A percentile compares a stretch with the other conserved stretches of the same genome.
These are phyloP conservation scores for Halictus quadricinctus DNA, from an alignment of 2,888 invertebrate genomes.

Conservation along the genomic window DNA sequence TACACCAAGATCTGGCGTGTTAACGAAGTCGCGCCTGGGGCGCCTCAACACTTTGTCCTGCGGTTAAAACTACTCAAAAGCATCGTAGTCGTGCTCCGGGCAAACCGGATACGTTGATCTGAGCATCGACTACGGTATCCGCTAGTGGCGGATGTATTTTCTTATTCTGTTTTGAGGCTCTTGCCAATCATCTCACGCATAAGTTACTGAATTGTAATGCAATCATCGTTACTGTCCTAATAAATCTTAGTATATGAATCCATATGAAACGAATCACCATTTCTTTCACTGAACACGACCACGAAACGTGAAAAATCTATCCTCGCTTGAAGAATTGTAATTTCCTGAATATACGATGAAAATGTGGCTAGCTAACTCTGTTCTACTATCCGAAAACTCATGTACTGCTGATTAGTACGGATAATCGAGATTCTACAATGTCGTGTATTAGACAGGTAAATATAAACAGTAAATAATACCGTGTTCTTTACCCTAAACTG, in stretches of 20 bases:
- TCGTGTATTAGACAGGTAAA: too few species aligned
- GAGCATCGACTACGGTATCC: conserved; percentile 70
- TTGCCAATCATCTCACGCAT: conserved; percentile 74
- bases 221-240: conserved; percentile 79
- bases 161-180: conserved; percentile 78
- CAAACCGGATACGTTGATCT: conserved; percentile 65
- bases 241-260: conserved; percentile 72
- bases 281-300: background rate
- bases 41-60: conserved; percentile 69
- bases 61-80: conserved; percentile 72
- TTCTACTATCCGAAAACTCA: too few species aligned
- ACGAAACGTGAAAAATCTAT: too few species aligned
- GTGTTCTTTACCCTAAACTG: too few species aligned
- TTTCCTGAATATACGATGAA: too few species aligned
- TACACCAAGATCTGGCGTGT: conserved; percentile 66
- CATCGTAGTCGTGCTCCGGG: conserved; percentile 71
- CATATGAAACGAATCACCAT: conserved; percentile 37
- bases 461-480: too few species aligned
- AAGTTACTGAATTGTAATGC: conserved; percentile 77
- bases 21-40: conserved; percentile 69
- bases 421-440: too few species aligned
- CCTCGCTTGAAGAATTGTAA: too few species aligned
- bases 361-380: too few species aligned
- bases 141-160: conserved; percentile 75
- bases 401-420: too few species aligned